Evolutionary conservation across 2,888 invertebrate species (phyloP).

Genomic region (Drosophila meridionalis): DNA sequence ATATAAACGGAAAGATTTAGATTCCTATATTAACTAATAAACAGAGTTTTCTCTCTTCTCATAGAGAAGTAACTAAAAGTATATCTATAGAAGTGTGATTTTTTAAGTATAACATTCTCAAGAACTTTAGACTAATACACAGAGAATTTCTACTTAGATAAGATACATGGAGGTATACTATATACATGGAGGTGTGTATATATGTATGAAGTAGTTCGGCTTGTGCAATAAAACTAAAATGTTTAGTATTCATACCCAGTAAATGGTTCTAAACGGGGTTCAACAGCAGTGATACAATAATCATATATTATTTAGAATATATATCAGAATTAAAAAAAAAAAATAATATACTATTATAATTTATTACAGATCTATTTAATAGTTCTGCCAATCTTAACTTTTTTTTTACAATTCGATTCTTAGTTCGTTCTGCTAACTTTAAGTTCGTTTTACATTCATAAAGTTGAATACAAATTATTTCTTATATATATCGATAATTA

Average conservation of each 20-base stretch:
- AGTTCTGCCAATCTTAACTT: not conserved
- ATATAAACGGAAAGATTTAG: slow-evolving; percentile 7
- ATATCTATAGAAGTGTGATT: not conserved
- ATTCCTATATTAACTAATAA: slow-evolving; percentile 7
- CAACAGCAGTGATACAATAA: not conserved
- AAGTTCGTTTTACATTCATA: not conserved
- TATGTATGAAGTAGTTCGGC: slow-evolving; percentile 9
- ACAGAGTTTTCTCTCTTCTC: slow-evolving; percentile 22
- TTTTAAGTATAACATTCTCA: slow-evolving; percentile 19
- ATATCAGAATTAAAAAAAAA: too few species aligned
- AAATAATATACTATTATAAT: too few species aligned
- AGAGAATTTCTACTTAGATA: slow-evolving; percentile 42
- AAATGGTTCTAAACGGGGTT: not conserved
- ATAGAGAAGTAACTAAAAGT: not conserved
- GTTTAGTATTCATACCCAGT: slow-evolving; percentile 25
- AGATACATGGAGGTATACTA: slow-evolving; percentile 38
- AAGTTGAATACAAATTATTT: not conserved
- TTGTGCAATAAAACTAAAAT: slow-evolving; percentile 38
- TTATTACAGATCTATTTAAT: not conserved
- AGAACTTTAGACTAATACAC: slow-evolving; percentile 28
- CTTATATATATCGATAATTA: not conserved
- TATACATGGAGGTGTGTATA: slow-evolving; percentile 29
- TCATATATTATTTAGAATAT: too few species aligned
- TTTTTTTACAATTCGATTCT: not conserved
- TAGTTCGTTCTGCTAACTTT: not conserved